Percentiles rank a stretch among this genome's conserved stretches.
phyloP scores from a whole-genome alignment of 2,113 vertebrate species.

The Lepidothrix coronata region DNA sequence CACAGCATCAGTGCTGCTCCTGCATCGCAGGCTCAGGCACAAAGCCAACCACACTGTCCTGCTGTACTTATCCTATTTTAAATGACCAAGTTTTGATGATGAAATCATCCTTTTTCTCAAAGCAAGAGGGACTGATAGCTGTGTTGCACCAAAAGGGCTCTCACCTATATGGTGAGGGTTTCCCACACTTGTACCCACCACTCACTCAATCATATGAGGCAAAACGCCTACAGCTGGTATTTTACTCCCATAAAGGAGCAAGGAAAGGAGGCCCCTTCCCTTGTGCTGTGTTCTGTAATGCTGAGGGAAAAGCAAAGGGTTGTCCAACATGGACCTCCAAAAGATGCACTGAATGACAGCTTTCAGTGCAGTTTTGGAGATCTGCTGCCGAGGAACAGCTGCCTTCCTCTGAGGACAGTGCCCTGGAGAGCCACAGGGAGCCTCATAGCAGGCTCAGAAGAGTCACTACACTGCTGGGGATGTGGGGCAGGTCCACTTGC shows the following conservation, averaged over 20 bases:
- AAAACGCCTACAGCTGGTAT: background rate
- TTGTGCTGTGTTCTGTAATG: background rate
- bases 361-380: background rate
- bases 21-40: background rate
- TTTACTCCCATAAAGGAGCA: background rate
- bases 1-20: background rate
- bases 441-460: background rate
- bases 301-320: background rate
- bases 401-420: background rate
- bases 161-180: background rate
- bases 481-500: background rate
- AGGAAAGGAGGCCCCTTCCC: background rate
- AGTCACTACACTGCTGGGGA: background rate
- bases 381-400: background rate
- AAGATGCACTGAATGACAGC: background rate
- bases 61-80: background rate
- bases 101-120: background rate
- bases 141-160: background rate
- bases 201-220: background rate
- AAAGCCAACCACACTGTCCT: background rate
- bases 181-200: background rate
- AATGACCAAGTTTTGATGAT: background rate
- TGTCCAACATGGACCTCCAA: fast-evolving
- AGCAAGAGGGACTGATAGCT: background rate
- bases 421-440: background rate